Evolutionary conservation across 2,113 vertebrate genomes (phyloP), one percentile per base, ranked within the genome.

Genomic region (Grammatotria lemairii): DNA sequence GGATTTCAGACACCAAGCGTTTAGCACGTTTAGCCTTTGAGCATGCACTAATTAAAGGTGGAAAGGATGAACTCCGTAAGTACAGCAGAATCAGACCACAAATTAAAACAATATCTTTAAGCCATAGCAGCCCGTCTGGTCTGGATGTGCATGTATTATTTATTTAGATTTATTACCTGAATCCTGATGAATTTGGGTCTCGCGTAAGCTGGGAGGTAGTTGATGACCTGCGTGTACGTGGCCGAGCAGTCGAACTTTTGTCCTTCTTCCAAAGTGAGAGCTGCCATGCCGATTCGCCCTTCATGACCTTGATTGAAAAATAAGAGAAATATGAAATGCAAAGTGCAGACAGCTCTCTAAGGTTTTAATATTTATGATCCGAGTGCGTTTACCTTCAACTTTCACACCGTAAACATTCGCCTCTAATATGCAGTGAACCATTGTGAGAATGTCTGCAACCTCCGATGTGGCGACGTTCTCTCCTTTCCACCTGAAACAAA

Each of bases 401-500:
- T 95, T 88, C 11, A 98, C 98, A 4, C 98, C 98, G 2, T 98
- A 99, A 6, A 98, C 97, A 14, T 96, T 98, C 6, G 97, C 97
- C 92, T 98, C 97, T 54, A 96, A 93, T 81, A 99, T 94, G 91
- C 97, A 97, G 13, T 93, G 88, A 55, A 96, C 88, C 40, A 28
- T 90, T 0, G 68, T 94, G 23, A 99, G 87, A 9, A 96, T 95
- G 28, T 96, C 95, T 42, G 96, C 97, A 3, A 99, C 98, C 91
- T 99, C 98, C 0, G 97, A 97, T 0, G 98, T 99, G 83, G 98
- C 97, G 14, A 99, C 98, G 1, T 99, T 99, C 90, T 99, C 98
- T 0, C 98, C 98, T 96, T 99, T 99, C 98, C 98, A 99, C 65
- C 98, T 99, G 91, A 33, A 92, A 45, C 9, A 54, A 19, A 35